Percentiles rank a stretch among this genome's conserved stretches.
Evolutionary conservation across 2,888 invertebrate genomes (phyloP).

Genomic region (Ichneumoninae sp.): DNA sequence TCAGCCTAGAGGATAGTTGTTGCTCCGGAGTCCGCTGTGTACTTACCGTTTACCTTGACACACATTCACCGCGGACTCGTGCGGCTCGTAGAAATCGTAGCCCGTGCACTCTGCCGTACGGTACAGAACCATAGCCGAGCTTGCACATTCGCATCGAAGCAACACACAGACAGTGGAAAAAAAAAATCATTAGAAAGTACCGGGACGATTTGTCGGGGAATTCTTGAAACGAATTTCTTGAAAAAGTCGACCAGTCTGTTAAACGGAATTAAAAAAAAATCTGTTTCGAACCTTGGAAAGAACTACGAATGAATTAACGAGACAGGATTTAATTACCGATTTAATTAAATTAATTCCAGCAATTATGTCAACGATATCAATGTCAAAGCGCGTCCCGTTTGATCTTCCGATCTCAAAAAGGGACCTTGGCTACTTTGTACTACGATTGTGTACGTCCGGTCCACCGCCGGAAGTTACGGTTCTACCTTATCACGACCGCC

Average conservation of each 20-base stretch:
- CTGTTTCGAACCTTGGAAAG: background rate
- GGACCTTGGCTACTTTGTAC: constrained; percentile 4
- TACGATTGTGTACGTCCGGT: constrained; percentile 15
- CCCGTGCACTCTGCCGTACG: constrained; percentile 47
- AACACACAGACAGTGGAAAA: constrained; percentile 24
- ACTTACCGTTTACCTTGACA: constrained; percentile 63
- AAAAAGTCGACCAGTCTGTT: constrained; percentile 22
- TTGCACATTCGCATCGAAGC: constrained; percentile 36
- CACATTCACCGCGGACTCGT: constrained; percentile 54
- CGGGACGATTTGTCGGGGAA: constrained; percentile 38
- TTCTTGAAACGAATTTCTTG: constrained; percentile 22
- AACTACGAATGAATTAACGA: background rate
- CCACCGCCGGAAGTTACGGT: constrained; percentile 13
- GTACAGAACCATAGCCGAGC: constrained; percentile 25
- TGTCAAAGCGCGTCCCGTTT: background rate
- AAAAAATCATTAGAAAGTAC: constrained; percentile 63
- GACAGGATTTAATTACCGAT: background rate
- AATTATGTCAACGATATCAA: background rate
- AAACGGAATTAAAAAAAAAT: constrained; percentile 12
- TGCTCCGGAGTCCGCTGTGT: constrained; percentile 46
- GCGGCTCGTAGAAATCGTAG: constrained; percentile 47
- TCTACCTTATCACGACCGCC: constrained; percentile 13
- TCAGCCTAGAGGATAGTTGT: constrained; percentile 50
- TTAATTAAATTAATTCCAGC: too few species aligned
- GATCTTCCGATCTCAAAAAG: background rate